A percentile compares a stretch with the other conserved stretches of the same genome.
Conservation (phyloP, 2,888 invertebrate genomes). For the Deilephila elpenor region DNA sequence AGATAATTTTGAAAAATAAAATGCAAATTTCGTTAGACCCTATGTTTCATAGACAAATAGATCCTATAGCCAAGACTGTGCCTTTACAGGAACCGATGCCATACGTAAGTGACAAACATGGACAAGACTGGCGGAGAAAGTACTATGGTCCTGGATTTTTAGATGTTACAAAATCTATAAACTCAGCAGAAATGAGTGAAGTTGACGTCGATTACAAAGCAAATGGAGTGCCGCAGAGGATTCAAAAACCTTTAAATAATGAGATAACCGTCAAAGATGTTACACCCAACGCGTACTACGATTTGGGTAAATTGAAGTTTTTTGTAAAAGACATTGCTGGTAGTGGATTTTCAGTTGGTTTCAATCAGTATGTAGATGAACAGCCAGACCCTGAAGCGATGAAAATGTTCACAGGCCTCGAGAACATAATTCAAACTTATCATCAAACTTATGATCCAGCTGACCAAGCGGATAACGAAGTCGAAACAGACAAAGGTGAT, state of each 20-base stretch:
- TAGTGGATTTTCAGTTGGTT: slow-evolving; percentile 71
- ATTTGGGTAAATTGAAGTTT: slow-evolving; percentile 64
- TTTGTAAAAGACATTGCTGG: slow-evolving; percentile 70
- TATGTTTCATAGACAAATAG: slow-evolving; percentile 55
- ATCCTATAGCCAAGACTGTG: slow-evolving; percentile 61
- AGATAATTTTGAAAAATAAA: slow-evolving; percentile 45
- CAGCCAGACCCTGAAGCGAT: slow-evolving; percentile 69
- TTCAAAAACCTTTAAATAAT: slow-evolving; percentile 66
- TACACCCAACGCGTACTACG: slow-evolving; percentile 46
- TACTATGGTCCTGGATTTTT: slow-evolving; percentile 58
- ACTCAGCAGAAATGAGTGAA: slow-evolving; percentile 68
- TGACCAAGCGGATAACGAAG: slow-evolving; percentile 34
- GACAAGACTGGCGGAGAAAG: slow-evolving; percentile 54
- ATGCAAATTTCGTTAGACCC: slow-evolving; percentile 40
- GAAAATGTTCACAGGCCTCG: slow-evolving; percentile 67
- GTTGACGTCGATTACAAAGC: slow-evolving; percentile 58
- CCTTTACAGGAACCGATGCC: slow-evolving; percentile 42
- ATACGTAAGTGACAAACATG: slow-evolving; percentile 48
- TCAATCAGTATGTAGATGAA: slow-evolving; percentile 70
- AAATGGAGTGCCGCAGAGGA: slow-evolving; percentile 65
- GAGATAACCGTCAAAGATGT: slow-evolving; percentile 46
- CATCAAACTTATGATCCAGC: slow-evolving; percentile 59
- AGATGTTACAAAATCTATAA: slow-evolving; percentile 58
- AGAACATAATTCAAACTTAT: slow-evolving; percentile 65
- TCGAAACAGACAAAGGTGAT: slow-evolving; percentile 34